Base-by-base conservation (phyloP, 2,797 vertebrate species). In the Ibycter americanus region DNA sequence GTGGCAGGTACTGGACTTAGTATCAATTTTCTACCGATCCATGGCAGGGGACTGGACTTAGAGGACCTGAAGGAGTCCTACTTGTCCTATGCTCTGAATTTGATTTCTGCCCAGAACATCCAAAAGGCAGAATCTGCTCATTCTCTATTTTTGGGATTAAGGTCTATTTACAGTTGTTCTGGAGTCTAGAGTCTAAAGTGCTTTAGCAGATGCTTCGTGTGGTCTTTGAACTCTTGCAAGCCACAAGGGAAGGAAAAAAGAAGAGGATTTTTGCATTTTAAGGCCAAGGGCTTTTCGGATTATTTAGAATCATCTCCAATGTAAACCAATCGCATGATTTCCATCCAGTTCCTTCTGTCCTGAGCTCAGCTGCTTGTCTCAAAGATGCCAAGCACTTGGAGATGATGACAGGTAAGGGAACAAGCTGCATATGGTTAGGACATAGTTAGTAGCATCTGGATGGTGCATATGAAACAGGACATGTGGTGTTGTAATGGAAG, bases 121-220 rank as follows among this genome's bases (percentile, higher is more conserved):
- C 8, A 4, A 83, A 89, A 67, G 71, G 74, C 36, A 96, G 61
- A 93, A 93, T 56, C 78, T 93, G 63, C n/a, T 96, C 92, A 93
- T 65, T 88, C 82, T 81, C 77, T 96, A 74, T 88, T 88, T 94
- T 93, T 79, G 82, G 87, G 92, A 88, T 54, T 36, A 54, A 42
- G 51, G 13, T 47, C 83, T 94, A 90, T 95, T 95, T 90, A 84
- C 79, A 66, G 76, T 94, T 92, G 11, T 80, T 91, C 52, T 88
- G 76, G 66, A 94, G 83, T 32, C 49, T 31, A 87, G 23, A 96
- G 46, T 54, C 55, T 70, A 59, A 94, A 97, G 65, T 36, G 29
- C 87, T 95, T 94, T 91, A 96, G 80, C 95, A 97, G 90, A 94
- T 93, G 70, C 58, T 94, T 92, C 84, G 38, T 81, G 83, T 93